phyloP scores from a whole-genome alignment of 2,113 vertebrate species.

The Synodontis membranacea region DNA sequence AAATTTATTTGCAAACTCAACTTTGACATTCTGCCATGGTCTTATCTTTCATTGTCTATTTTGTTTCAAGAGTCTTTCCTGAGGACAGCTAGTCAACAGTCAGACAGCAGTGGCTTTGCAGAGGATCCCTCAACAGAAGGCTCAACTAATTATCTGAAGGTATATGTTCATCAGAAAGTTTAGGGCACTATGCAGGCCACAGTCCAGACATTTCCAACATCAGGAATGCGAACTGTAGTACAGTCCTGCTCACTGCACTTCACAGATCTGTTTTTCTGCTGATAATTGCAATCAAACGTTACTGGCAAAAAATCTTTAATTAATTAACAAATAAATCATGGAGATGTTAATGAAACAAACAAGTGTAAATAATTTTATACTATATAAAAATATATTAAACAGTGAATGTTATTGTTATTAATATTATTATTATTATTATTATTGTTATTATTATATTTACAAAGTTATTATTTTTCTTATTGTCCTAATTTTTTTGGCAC shows the following conservation, averaged over 20 bases:
- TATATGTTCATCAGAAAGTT: conserved; percentile 50
- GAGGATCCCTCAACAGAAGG: conserved; percentile 86
- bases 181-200: too few relatives aligned
- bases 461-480: neutral
- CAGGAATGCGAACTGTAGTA: neutral
- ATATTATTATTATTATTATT: neutral
- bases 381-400: too few relatives aligned
- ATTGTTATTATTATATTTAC: neutral
- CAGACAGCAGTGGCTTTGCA: conserved; percentile 96
- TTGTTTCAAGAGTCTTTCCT: conserved; percentile 75
- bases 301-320: too few relatives aligned
- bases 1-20: neutral
- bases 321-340: neutral
- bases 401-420: too few relatives aligned
- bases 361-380: too few relatives aligned
- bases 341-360: neutral
- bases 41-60: neutral
- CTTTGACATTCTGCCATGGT: neutral
- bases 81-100: conserved; percentile 89
- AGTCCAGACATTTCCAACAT: neutral
- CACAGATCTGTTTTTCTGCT: neutral
- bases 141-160: conserved; percentile 81
- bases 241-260: neutral
- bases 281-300: too few relatives aligned
- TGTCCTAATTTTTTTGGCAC: neutral